These are phyloP conservation scores for Trichonephila clavata DNA, from an alignment of 1,140 invertebrate species.

Conservation along the genomic window DNA sequence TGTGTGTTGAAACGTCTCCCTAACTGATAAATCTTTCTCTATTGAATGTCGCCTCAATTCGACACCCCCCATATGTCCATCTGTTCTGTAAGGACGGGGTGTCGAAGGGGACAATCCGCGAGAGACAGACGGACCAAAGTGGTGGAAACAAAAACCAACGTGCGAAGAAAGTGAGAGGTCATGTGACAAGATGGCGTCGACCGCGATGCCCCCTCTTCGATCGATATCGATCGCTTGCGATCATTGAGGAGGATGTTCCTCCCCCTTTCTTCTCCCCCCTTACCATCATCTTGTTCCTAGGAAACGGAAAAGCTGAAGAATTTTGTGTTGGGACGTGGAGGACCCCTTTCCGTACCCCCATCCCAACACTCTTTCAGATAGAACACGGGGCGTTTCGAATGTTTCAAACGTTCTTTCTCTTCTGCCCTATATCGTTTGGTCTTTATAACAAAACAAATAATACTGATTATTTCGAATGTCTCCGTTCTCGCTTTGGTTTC, in stretches of 20 bases:
- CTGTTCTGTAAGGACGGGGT: background rate
- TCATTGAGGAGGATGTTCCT: background rate
- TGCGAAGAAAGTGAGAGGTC: slow-evolving; percentile 68
- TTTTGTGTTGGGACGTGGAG: background rate
- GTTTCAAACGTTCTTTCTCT: too few species aligned
- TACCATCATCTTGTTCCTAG: slow-evolving; percentile 25
- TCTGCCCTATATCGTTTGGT: too few species aligned
- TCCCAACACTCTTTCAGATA: background rate
- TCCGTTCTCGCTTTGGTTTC: too few species aligned
- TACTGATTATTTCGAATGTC: too few species aligned
- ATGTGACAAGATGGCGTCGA: slow-evolving; percentile 74
- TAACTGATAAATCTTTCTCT: slow-evolving; percentile 3
- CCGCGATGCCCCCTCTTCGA: slow-evolving; percentile 61
- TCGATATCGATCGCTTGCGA: slow-evolving; percentile 63
- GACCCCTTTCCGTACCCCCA: background rate
- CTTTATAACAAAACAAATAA: too few species aligned
- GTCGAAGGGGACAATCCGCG: background rate
- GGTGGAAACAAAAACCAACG: slow-evolving; percentile 44
- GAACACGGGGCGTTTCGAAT: background rate
- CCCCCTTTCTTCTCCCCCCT: background rate
- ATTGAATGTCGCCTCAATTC: slow-evolving; percentile 18
- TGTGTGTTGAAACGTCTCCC: background rate
- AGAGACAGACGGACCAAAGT: slow-evolving; percentile 23
- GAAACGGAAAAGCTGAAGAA: slow-evolving; percentile 49
- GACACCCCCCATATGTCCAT: background rate